These are phyloP conservation scores for Apotomis turbidana DNA, from an alignment of 2,888 invertebrate species.

Conservation along the genomic window DNA sequence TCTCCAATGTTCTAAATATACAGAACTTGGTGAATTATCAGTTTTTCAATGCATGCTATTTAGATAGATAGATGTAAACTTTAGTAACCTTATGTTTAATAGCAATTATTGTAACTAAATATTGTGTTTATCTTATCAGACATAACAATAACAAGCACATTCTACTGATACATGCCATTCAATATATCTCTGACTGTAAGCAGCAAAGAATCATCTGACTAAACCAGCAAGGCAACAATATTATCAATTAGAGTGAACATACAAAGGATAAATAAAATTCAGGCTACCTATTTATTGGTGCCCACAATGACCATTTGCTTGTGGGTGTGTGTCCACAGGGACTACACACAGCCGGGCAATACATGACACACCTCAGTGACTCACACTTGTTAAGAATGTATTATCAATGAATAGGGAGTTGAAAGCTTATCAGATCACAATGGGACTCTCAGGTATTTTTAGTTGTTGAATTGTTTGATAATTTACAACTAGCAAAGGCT, in stretches of 20 bases:
- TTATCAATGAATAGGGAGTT: slow-evolving; percentile 42
- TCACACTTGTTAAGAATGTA: slow-evolving; percentile 65
- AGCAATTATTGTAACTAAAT: background rate
- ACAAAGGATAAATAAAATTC: slow-evolving; percentile 31
- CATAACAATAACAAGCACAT: slow-evolving; percentile 24
- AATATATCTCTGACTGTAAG: background rate
- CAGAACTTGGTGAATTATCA: no score
- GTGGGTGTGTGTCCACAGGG: slow-evolving; percentile 49
- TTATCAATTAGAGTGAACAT: slow-evolving; percentile 30
- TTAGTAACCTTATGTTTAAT: no score
- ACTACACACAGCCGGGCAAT: slow-evolving; percentile 46
- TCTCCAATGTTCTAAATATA: no score
- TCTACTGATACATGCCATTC: background rate
- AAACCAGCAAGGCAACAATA: slow-evolving; percentile 39
- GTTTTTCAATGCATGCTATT: no score
- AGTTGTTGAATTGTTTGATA: background rate
- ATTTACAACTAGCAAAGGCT: no score
- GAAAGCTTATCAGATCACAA: slow-evolving; percentile 15
- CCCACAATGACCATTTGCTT: slow-evolving; percentile 31
- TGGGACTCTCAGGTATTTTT: background rate
- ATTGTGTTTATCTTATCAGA: slow-evolving; percentile 4
- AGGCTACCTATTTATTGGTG: slow-evolving; percentile 29
- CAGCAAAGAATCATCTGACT: slow-evolving; percentile 23
- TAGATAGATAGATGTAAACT: background rate
- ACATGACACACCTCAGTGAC: slow-evolving; percentile 75